Evolutionary conservation across 2,113 vertebrate genomes (phyloP).

Genomic region (Dermatemys mawii): DNA sequence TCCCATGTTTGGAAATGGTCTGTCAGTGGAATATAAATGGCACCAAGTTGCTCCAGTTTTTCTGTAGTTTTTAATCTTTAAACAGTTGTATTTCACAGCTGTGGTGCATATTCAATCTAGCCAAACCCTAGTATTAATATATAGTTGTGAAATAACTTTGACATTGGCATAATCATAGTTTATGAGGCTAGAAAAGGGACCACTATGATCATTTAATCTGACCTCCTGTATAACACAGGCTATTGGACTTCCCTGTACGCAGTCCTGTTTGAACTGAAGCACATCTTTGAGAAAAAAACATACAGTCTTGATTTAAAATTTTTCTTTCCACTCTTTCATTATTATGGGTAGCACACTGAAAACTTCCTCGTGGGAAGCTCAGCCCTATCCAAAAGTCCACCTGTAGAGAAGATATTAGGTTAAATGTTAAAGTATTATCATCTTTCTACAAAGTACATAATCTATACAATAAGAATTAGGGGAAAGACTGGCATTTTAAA

Average conservation of each 20-base stretch:
- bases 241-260: too few species aligned
- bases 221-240: too few species aligned
- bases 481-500: slow-evolving; percentile 16
- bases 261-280: too few species aligned
- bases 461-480: not conserved
- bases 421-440: not conserved
- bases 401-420: not conserved
- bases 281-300: not conserved
- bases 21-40: not conserved
- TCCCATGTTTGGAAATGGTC: not conserved
- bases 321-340: not conserved
- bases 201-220: too few species aligned
- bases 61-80: not conserved
- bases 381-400: not conserved
- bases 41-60: not conserved
- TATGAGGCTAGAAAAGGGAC: too few species aligned
- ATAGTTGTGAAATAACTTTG: not conserved
- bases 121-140: not conserved
- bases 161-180: not conserved
- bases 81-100: not conserved
- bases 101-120: not conserved
- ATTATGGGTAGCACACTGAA: not conserved
- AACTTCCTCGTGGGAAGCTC: not conserved
- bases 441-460: not conserved
- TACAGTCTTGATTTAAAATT: not conserved